Conservation (phyloP, 2,888 invertebrate genomes). For the Drosophila atroscutellata region DNA sequence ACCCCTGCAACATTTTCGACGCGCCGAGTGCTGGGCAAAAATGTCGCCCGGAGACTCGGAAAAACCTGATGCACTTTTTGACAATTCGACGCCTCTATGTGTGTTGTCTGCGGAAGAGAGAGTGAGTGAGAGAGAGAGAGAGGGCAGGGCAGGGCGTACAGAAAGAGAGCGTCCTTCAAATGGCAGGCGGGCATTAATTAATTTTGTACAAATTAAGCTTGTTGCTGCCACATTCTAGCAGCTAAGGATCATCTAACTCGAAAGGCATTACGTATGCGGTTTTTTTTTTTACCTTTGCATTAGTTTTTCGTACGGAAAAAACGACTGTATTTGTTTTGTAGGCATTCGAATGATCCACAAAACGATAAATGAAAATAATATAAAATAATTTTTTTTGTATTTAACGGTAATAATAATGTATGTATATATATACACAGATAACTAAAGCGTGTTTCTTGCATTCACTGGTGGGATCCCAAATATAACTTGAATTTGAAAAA, state of each 20-base stretch:
- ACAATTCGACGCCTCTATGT: no score
- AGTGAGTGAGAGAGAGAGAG: not conserved
- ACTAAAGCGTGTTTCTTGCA: conserved; percentile 9
- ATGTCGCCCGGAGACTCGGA: no score
- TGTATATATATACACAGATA: conserved; percentile 48
- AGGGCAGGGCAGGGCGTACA: not conserved
- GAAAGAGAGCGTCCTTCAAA: not conserved
- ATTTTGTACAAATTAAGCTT: not conserved
- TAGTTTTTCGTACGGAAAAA: conserved; percentile 11
- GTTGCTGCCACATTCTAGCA: not conserved
- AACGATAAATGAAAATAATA: conserved; percentile 15
- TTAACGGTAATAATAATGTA: conserved; percentile 42
- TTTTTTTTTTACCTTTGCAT: not conserved
- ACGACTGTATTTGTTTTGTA: conserved; percentile 29
- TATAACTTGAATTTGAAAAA: not conserved
- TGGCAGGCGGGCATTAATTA: not conserved
- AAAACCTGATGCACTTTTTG: no score
- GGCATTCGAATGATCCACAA: conserved; percentile 9
- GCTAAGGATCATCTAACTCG: conserved; percentile 5
- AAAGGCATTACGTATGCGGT: not conserved
- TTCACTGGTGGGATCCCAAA: not conserved
- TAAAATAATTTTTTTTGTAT: conserved; percentile 33
- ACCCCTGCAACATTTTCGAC: no score
- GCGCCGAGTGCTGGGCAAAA: no score
- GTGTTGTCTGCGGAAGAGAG: not conserved